Evolutionary conservation across 1,140 invertebrate species (phyloP).

Genomic region (Solenopsis invicta): DNA sequence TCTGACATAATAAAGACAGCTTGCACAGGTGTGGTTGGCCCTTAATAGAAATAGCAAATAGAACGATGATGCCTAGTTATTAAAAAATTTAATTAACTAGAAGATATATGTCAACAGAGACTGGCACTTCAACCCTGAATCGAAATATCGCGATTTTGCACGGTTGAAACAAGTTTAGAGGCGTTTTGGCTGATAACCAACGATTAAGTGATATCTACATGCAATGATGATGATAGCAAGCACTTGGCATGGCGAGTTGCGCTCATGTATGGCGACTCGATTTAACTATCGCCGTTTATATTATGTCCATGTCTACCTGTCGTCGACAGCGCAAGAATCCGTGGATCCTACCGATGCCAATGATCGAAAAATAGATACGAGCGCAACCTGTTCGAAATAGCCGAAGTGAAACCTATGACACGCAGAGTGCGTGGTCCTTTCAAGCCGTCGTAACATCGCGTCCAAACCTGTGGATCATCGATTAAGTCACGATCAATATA

Average conservation of each 20-base stretch:
- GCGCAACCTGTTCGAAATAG: constrained; percentile 78
- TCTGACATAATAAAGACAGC: constrained; percentile 13
- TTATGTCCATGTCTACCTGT: constrained; percentile 73
- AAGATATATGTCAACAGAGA: constrained; percentile 32
- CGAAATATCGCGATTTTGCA: constrained; percentile 44
- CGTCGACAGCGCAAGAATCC: constrained; percentile 67
- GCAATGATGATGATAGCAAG: constrained; percentile 56
- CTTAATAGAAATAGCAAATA: constrained; percentile 41
- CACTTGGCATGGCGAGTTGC: constrained; percentile 59
- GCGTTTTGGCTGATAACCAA: constrained; percentile 68
- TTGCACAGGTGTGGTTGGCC: not conserved
- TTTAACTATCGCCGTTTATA: constrained; percentile 73
- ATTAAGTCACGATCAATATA: not conserved
- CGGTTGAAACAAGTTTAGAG: constrained; percentile 40
- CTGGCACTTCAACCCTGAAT: not conserved
- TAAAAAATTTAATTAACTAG: constrained; percentile 43
- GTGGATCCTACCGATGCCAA: constrained; percentile 73
- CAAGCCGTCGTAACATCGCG: constrained; percentile 11
- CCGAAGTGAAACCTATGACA: constrained; percentile 69
- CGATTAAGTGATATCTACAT: constrained; percentile 67
- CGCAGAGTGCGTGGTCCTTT: not conserved
- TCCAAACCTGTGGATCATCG: constrained; percentile 4
- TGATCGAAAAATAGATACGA: constrained; percentile 76
- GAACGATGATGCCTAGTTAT: constrained; percentile 14
- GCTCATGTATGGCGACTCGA: constrained; percentile 63